Evolutionary conservation across 2,797 vertebrate species (phyloP).

Genomic region (Coendou prehensilis): DNA sequence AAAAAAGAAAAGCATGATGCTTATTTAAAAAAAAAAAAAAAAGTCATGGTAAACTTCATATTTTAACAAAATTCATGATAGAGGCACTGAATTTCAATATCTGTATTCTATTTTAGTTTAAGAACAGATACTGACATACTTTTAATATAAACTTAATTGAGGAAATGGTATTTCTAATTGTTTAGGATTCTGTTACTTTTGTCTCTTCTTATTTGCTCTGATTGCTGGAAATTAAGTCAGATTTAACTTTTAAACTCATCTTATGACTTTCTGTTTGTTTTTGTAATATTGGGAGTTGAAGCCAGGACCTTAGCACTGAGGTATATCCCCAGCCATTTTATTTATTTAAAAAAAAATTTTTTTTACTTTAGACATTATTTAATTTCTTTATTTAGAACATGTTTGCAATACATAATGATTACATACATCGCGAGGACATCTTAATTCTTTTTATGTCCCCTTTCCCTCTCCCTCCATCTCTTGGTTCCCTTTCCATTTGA

Average conservation of each 20-base stretch:
- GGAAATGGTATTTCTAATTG: neutral
- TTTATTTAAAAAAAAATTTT: neutral
- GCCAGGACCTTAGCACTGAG: neutral
- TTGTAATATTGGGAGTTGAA: neutral
- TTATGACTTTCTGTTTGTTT: neutral
- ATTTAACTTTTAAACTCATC: constrained; percentile 27
- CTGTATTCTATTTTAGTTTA: constrained; percentile 13
- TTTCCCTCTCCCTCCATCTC: neutral
- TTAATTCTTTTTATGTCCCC: neutral
- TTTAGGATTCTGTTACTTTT: neutral
- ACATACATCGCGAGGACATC: neutral
- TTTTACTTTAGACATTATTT: neutral
- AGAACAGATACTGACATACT: neutral
- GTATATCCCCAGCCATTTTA: neutral
- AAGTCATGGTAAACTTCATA: neutral
- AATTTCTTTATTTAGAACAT: neutral
- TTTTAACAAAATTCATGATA: constrained; percentile 53
- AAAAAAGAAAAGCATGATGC: constrained; percentile 47
- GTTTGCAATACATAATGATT: neutral
- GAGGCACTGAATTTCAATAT: constrained; percentile 26
- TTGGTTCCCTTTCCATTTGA: neutral
- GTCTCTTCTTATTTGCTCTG: neutral
- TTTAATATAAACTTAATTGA: constrained; percentile 43
- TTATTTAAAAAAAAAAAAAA: neutral
- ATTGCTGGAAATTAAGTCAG: constrained; percentile 46